A percentile compares a stretch with the other conserved stretches of the same genome.
These are phyloP conservation scores for Silurus lanzhouensis DNA, from an alignment of 2,797 vertebrate species.

Conservation along the genomic window DNA sequence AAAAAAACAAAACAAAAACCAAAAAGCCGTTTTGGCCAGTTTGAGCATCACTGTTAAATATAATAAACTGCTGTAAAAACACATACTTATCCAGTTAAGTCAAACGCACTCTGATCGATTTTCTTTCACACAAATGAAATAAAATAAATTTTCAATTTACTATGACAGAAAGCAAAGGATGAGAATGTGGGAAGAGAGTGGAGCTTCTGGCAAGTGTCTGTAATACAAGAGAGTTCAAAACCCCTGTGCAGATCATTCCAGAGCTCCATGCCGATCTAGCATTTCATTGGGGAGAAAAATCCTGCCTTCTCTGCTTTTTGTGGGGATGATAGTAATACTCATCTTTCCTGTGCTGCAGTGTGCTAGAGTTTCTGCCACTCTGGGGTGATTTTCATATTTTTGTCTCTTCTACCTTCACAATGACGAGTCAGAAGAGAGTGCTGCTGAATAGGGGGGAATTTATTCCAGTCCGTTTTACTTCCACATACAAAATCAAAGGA, in stretches of 20 bases:
- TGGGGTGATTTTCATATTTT: slow-evolving; percentile 8
- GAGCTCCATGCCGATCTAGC: neutral
- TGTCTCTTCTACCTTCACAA: neutral
- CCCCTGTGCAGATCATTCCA: neutral
- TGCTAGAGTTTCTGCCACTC: neutral
- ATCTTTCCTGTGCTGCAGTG: neutral
- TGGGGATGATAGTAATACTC: neutral
- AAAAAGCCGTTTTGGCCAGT: neutral
- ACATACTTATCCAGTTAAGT: neutral
- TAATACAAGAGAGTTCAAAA: neutral
- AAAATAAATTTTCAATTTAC: neutral
- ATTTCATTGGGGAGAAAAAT: neutral
- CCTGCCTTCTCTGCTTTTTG: neutral
- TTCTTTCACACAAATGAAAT: neutral
- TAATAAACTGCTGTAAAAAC: neutral
- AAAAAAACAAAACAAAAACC: too few species aligned
- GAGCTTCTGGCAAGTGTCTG: neutral
- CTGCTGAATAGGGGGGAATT: neutral
- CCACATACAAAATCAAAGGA: neutral
- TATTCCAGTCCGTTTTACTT: slow-evolving; percentile 4
- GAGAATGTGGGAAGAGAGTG: neutral
- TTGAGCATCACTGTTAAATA: neutral
- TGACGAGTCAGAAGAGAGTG: neutral
- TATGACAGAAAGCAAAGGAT: neutral
- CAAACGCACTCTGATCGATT: neutral